Conservation (phyloP, 1,140 invertebrate genomes). For the Anastatus disparis region DNA sequence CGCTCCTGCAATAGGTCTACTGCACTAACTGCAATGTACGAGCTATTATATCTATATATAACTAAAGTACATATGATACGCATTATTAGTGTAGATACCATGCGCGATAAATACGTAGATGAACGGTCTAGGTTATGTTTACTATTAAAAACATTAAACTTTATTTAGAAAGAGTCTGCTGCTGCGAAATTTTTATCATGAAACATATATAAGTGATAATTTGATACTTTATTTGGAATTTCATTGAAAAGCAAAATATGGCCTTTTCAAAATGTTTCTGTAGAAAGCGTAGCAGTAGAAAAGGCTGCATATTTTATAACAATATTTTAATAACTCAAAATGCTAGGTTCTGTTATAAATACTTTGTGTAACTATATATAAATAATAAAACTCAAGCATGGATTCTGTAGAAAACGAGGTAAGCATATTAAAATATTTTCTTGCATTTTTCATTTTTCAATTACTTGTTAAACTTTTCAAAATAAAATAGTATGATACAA, state of each 20-base stretch:
- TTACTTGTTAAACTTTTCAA: too few relatives aligned
- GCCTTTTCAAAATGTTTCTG: not conserved
- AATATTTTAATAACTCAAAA: not conserved
- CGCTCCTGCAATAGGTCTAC: not conserved
- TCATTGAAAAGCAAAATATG: not conserved
- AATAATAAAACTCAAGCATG: slow-evolving; percentile 21
- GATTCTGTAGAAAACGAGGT: slow-evolving; percentile 32
- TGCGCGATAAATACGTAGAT: not conserved
- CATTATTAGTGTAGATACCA: not conserved
- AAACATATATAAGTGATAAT: not conserved
- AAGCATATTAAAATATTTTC: not conserved
- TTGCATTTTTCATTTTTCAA: not conserved
- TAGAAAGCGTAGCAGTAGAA: not conserved
- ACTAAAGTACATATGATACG: not conserved
- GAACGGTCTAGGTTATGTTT: slow-evolving; percentile 32
- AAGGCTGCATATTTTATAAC: too few relatives aligned
- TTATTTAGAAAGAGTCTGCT: not conserved
- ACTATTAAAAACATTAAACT: slow-evolving; percentile 25
- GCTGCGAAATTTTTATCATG: not conserved
- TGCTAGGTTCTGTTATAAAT: too few relatives aligned
- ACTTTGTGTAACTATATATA: slow-evolving; percentile 8
- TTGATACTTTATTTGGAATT: not conserved
- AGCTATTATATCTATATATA: not conserved
- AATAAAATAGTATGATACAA: too few relatives aligned
- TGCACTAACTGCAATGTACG: too few relatives aligned